Evolutionary conservation across 2,888 invertebrate species (phyloP).

Genomic region (Harpalus rufipes): DNA sequence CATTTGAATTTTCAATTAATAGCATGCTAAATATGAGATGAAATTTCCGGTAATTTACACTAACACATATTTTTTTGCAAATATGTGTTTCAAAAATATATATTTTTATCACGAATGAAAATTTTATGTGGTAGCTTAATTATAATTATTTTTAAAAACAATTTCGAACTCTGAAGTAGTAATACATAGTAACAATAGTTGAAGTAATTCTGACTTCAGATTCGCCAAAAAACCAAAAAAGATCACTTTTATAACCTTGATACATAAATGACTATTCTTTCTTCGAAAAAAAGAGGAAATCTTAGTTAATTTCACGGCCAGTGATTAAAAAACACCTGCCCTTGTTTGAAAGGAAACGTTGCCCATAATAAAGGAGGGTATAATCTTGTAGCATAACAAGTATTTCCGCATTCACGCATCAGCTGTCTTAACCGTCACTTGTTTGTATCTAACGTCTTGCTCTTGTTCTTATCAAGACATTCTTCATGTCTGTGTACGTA

Average conservation of each 20-base stretch:
- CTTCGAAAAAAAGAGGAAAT: neutral
- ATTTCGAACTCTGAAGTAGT: no score
- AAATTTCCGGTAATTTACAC: slow-evolving; percentile 40
- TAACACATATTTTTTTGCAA: neutral
- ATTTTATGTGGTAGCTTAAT: no score
- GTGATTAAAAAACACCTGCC: slow-evolving; percentile 72
- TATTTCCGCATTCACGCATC: slow-evolving; percentile 61
- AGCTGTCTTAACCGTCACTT: slow-evolving; percentile 61
- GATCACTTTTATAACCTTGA: no score
- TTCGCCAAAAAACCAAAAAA: no score
- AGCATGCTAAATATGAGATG: slow-evolving; percentile 44
- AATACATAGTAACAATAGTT: no score
- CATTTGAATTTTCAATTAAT: slow-evolving; percentile 29
- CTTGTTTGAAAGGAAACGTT: slow-evolving; percentile 34
- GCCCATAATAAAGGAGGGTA: slow-evolving; percentile 34
- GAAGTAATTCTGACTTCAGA: no score
- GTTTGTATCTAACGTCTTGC: slow-evolving; percentile 51
- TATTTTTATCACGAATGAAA: no score
- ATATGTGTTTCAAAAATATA: neutral
- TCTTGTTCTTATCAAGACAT: slow-evolving; percentile 39
- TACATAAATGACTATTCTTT: no score
- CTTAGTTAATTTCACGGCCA: slow-evolving; percentile 68
- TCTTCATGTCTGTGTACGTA: slow-evolving; percentile 13
- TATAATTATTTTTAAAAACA: no score
- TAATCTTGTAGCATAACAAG: slow-evolving; percentile 54